These are phyloP conservation scores for Hemistola chrysoprasaria DNA, from an alignment of 2,888 invertebrate species.

Conservation along the genomic window DNA sequence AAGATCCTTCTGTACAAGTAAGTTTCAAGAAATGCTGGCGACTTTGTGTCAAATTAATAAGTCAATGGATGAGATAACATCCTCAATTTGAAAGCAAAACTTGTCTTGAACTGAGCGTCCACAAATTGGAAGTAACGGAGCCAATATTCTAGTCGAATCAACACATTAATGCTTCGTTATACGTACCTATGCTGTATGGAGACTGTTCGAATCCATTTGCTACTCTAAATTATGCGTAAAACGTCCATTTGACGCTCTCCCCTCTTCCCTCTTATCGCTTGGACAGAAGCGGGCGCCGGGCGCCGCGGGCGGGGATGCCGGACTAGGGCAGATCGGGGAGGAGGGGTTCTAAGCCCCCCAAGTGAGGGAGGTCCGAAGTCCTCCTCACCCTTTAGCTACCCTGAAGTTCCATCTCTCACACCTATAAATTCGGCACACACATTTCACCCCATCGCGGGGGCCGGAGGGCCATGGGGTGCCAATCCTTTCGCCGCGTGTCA, in stretches of 20 bases:
- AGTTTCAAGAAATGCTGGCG: too few species aligned
- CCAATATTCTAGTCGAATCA: slow-evolving; percentile 27
- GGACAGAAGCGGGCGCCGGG: slow-evolving; percentile 69
- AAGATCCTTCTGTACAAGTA: too few species aligned
- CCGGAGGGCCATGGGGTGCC: slow-evolving; percentile 69
- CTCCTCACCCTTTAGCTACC: slow-evolving; percentile 82
- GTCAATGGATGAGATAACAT: slow-evolving; percentile 4
- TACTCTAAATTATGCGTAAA: slow-evolving; percentile 84
- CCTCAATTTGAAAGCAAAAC: slow-evolving; percentile 11
- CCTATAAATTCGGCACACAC: slow-evolving; percentile 82
- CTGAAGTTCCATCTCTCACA: slow-evolving; percentile 83
- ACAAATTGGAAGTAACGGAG: slow-evolving; percentile 15
- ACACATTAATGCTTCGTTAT: slow-evolving; percentile 54
- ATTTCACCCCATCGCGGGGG: slow-evolving; percentile 70
- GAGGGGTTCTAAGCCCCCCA: slow-evolving; percentile 68
- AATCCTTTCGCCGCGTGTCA: slow-evolving; percentile 80
- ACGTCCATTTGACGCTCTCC: slow-evolving; percentile 82
- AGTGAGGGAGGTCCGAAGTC: slow-evolving; percentile 78
- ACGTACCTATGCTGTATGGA: slow-evolving; percentile 69
- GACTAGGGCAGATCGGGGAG: slow-evolving; percentile 80
- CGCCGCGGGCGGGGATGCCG: slow-evolving; percentile 77
- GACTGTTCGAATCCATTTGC: slow-evolving; percentile 82
- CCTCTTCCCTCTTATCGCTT: slow-evolving; percentile 82
- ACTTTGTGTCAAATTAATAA: slow-evolving; percentile 4
- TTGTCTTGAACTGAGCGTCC: slow-evolving; percentile 9